Evolutionary conservation across 2,113 vertebrate species (phyloP).

Genomic region (Gyps fulvus): DNA sequence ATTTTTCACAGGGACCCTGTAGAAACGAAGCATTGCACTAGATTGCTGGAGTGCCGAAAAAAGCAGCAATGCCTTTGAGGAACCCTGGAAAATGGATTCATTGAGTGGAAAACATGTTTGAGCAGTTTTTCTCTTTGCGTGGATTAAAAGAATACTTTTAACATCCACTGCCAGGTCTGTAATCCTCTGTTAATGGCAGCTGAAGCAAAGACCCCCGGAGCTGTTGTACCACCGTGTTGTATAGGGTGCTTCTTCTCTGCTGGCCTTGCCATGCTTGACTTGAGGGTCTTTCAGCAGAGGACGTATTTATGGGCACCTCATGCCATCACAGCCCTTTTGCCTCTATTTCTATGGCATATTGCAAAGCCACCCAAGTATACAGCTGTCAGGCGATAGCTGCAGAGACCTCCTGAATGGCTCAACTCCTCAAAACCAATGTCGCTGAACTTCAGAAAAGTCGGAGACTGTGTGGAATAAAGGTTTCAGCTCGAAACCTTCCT

Average conservation of each 20-base stretch:
- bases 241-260: neutral
- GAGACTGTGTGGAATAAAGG: neutral
- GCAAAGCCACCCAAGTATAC: neutral
- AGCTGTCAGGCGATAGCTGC: neutral
- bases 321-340: fast-evolving
- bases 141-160: neutral
- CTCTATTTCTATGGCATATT: neutral
- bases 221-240: fast-evolving
- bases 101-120: neutral
- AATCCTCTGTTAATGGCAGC: neutral
- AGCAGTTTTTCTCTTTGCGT: neutral
- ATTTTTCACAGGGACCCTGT: neutral
- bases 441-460: neutral
- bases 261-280: neutral
- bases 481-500: neutral
- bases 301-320: neutral
- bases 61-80: neutral
- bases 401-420: neutral
- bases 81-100: neutral
- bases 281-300: neutral
- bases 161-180: neutral
- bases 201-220: neutral
- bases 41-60: neutral
- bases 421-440: neutral
- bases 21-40: neutral